Conservation (phyloP, 92 coral and sea anemone genomes). For the Epizoanthus stellaris region DNA sequence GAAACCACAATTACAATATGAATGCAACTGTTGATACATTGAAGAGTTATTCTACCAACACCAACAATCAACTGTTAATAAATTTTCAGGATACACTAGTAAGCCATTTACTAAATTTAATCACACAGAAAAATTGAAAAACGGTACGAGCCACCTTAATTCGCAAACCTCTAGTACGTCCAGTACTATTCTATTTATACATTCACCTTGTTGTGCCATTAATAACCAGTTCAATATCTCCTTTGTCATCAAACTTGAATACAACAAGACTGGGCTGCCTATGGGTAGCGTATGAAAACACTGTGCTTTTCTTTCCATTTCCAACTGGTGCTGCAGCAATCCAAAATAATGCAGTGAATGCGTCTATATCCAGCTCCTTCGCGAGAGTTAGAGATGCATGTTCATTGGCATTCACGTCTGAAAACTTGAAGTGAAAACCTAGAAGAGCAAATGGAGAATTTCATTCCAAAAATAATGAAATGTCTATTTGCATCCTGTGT, state of each 20-base stretch:
- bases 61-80: too few relatives aligned
- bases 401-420: not conserved
- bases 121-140: too few relatives aligned
- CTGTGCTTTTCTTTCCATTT: not conserved
- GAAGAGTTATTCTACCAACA: too few relatives aligned
- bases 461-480: not conserved
- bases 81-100: too few relatives aligned
- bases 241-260: constrained; percentile 17
- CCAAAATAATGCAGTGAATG: constrained; percentile 11
- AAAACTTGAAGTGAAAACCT: constrained; percentile 28
- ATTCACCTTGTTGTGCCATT: constrained; percentile 12
- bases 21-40: too few relatives aligned
- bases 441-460: not conserved
- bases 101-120: too few relatives aligned
- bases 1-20: too few relatives aligned
- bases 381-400: not conserved
- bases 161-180: too few relatives aligned
- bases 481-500: not conserved
- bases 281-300: constrained; percentile 16
- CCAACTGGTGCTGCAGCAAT: not conserved
- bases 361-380: not conserved
- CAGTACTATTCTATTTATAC: too few relatives aligned
- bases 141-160: too few relatives aligned
- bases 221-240: not conserved
- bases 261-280: constrained; percentile 2